Base-by-base conservation (phyloP, 2,797 vertebrate genomes). In the Anguilla megastoma region DNA sequence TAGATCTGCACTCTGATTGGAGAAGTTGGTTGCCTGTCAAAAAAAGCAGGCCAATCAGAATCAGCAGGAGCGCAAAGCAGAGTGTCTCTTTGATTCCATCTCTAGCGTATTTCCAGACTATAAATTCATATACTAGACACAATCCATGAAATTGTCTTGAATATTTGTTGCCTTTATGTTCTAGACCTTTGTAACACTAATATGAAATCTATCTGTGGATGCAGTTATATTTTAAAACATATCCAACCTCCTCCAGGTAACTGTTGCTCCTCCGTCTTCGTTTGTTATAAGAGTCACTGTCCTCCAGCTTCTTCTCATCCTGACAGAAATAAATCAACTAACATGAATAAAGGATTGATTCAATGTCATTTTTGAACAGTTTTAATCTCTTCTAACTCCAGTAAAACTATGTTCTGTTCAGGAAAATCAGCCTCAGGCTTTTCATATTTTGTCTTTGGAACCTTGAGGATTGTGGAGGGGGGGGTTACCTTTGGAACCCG, bases 401-500 rank as follows among this genome's bases (percentile, higher is more conserved):
- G 36, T 41, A 24, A 79, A 41, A 45, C 1, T 79, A 45, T 9
- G 58, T 18, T 2, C 8, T 48, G 21, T n/a, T 10, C 45, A 48
- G 6, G 45, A 48, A 50, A 48, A 45, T 2, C 14, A 45, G 41
- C 24, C 7, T 24, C 21, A 24, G 0, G 14, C 14, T 36, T 79
- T 79, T 41, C 7, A 79, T 41, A 50, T 21, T 82, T 82, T 79
- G 74, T n/a, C 33, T 48, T 48, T 45, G 41, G 41, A 41, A 41
- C 41, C 41, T 52, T 12, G 10, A 52, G 7, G 50, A 12, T 12
- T 52, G 50, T 8, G 50, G 18, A 7, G 18, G 5, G n/a, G 27
- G 50, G 9, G 0, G 10, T 91, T 95, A 99, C 99, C 95, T 98
- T 97, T 58, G 99, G 98, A 87, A 97, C 96, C 90, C 99, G 95